Evolutionary conservation across 1,140 invertebrate genomes (phyloP), one percentile per base, ranked within the genome.

Genomic region (Saxidomus purpurata): DNA sequence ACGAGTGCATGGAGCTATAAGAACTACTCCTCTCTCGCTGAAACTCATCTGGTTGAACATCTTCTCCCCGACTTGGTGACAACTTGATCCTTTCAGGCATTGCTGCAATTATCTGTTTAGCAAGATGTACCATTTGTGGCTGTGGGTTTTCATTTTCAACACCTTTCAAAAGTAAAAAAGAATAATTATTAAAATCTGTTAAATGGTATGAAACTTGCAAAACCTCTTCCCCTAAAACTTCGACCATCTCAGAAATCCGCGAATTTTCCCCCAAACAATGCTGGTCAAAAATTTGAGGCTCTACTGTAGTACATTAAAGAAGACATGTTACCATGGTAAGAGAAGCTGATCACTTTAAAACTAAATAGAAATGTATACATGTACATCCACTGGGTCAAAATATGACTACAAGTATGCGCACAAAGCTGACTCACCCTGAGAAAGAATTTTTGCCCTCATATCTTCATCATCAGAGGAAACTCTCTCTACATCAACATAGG

Each of bases 101-200:
- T 13, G 99, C 99, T 52, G 98, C 99, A 94, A 99, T 99, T 93
- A 99, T 99, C 96, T 99, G 98, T 95, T 99, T 98, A 74, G 99
- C 99, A 93, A 99, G 96, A 81, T 98, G 99, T 91, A 99, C 97
- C 92, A 99, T 96, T 89, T 95, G 95, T 36, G 98, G 94, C 97
- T 97, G 94, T 97, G 98, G 98, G 96, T 98, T 98, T 94, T 98
- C 98, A 59, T 91, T 91, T 90, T 93, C 93, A 81, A 69, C 84
- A 55, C 38, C 55, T 40, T 34, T 17, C 4, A 40, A 36, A 36
- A 28, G 43, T 31, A 79, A 25, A 87, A 22, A 49, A n/a, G n/a
- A n/a, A n/a, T n/a, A n/a, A n/a, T n/a, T n/a, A n/a, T n/a, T n/a
- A n/a, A n/a, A n/a, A n/a, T n/a, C n/a, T n/a, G n/a, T n/a, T n/a